Evolutionary conservation across 2,888 invertebrate genomes (phyloP).

Genomic region (Bursaphelenchus okinawaensis): DNA sequence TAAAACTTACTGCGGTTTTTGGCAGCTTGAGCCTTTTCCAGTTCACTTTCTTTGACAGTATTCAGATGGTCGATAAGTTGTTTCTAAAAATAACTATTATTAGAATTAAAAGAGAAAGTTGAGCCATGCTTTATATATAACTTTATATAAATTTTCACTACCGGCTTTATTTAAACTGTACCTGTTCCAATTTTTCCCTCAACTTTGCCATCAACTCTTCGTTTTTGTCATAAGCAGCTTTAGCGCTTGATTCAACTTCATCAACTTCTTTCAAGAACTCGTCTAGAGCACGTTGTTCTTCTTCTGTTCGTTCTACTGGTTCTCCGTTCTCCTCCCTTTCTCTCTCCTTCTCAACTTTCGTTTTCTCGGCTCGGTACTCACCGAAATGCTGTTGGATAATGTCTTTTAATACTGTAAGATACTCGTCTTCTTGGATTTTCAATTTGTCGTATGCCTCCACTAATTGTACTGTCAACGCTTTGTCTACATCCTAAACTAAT

Average conservation of each 20-base stretch:
- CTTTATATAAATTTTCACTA: too few species aligned
- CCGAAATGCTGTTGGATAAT: constrained; percentile 25
- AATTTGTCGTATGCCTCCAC: constrained; percentile 41
- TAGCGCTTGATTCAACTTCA: constrained; percentile 11
- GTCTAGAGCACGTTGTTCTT: background rate
- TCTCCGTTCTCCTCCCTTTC: background rate
- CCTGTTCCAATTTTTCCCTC: constrained; percentile 5
- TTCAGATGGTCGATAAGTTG: constrained; percentile 6
- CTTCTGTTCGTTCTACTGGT: background rate
- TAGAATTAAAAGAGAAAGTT: background rate
- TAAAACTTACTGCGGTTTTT: background rate
- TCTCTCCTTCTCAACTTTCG: background rate
- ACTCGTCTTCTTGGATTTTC: constrained; percentile 44
- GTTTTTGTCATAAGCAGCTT: constrained; percentile 7
- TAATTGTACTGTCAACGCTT: constrained; percentile 34
- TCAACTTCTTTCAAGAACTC: constrained; percentile 10
- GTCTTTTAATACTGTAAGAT: constrained; percentile 38
- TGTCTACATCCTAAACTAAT: constrained; percentile 29
- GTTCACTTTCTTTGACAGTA: background rate
- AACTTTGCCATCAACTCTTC: constrained; percentile 1
- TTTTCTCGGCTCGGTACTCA: constrained; percentile 5
- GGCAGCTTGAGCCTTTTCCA: background rate
- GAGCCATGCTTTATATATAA: too few species aligned
- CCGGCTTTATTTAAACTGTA: too few species aligned
- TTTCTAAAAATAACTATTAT: constrained; percentile 6